Conservation (phyloP, 2,113 vertebrate genomes). For the Hepsetus odoe region DNA sequence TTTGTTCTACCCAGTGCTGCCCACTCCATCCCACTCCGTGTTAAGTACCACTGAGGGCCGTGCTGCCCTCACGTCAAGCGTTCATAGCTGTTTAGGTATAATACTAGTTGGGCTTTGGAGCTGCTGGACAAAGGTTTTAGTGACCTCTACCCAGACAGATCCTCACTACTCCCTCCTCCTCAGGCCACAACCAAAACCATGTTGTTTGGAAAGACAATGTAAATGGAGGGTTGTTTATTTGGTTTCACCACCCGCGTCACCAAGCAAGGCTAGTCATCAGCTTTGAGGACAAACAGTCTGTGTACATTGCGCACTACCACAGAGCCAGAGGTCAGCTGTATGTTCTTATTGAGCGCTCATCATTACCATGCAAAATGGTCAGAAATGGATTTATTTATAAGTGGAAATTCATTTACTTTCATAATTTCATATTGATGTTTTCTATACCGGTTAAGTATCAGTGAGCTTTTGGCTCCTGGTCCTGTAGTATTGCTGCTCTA, state of each 20-base stretch:
- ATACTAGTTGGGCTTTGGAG: constrained; percentile 22
- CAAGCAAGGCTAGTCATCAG: constrained; percentile 61
- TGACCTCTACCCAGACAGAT: constrained; percentile 55
- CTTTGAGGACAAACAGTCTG: constrained; percentile 59
- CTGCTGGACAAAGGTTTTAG: constrained; percentile 53
- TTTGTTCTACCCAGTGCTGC: constrained; percentile 23
- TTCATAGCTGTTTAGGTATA: constrained; percentile 10
- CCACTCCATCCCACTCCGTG: constrained; percentile 47
- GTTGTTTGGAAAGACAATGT: constrained; percentile 58
- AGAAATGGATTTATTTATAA: no score
- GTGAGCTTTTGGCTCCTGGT: background rate
- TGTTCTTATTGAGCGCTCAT: constrained; percentile 7
- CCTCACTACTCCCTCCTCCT: constrained; percentile 50
- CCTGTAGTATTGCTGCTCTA: background rate
- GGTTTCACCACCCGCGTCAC: constrained; percentile 61
- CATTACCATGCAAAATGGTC: constrained; percentile 35
- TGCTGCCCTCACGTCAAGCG: constrained; percentile 19
- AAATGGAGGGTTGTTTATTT: constrained; percentile 64
- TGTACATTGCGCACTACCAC: constrained; percentile 58
- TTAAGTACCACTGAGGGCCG: constrained; percentile 41
- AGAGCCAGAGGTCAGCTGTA: constrained; percentile 7
- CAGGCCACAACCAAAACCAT: constrained; percentile 1
- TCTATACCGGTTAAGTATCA: background rate
- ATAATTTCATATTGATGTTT: constrained; percentile 1
- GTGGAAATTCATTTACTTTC: constrained; percentile 11